Base-by-base conservation (phyloP, 2,888 invertebrate species). In the Enchytraeus crypticus region DNA sequence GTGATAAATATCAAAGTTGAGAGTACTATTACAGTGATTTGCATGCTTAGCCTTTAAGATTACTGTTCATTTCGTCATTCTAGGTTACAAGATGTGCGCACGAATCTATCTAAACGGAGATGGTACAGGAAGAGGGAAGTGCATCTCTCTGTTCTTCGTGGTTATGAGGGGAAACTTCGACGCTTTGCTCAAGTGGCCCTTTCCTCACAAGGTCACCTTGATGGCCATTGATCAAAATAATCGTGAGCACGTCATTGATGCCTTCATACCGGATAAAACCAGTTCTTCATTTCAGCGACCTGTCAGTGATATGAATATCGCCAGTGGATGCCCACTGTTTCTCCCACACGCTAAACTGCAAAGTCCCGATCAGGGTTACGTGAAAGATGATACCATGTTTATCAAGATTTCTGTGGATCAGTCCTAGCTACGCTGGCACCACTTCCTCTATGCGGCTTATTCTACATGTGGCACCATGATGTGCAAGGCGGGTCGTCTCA, bases 271-370 rank as follows among this genome's bases (percentile, higher is more conserved):
- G 0, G 78, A 79, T 64, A 72, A 73, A 0, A 69, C 68, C 53
- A 76, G 75, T 53, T 70, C 73, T 2, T 76, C 75, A 0, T 79
- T 77, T 69, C 69, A 72, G 56, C 65, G 73, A 30, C 79, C 79
- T 4, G 69, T 68, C 14, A 67, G 73, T 2, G 75, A 77, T 58
- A 77, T 77, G 76, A 79, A 78, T 69, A 75, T 77, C 14, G 78
- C 78, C 2, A 73, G 73, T 61, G 79, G 79, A 1, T 77, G 76
- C 60, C 79, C 79, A 0, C 62, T 74, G 57, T 79, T 79, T 63
- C 65, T 73, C 38, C 67, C 70, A 0, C 64, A 72, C 11, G 43
- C 26, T 5, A 43, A 33, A 18, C 43, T 67, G 4, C 62, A 68
- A 11, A 43, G 29, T 11, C 27, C 57, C 1, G 54, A 67, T 14